Base-by-base conservation (phyloP, 2,888 invertebrate genomes). In the Cactoblastis cactorum region DNA sequence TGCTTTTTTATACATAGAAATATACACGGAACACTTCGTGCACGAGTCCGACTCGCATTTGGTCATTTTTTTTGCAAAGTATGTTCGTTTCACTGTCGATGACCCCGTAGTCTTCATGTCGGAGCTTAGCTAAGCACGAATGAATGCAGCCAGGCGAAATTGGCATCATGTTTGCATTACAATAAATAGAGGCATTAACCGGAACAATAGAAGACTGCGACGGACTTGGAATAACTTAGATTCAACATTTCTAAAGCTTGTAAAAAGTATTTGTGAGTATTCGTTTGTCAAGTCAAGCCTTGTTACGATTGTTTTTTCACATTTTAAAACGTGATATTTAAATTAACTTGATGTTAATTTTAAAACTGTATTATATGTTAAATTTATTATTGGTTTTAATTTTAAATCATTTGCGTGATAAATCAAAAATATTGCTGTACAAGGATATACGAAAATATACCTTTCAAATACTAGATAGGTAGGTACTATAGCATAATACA, bases 141-240 rank as follows among this genome's bases (percentile, higher is more conserved):
- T 32, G 28, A 19, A 4, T 43, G 14, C 28, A 43, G 28, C 22
- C 14, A 28, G 41, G 12, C 37, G 1, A 9, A 37, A 15, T 37
- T 15, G 22, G 34, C 8, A 17, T 4, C 32, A 3, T 28, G 28
- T 45, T 33, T 19, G 17, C 33, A 33, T 45, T 18, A 45, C 11
- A 32, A 45, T 45, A 45, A 45, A 33, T 17, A 33, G 33, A 18
- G n/a, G n/a, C 18, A 45, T 17, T 45, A 45, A 45, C 17, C 9
- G 11, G 18, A 18, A 38, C 18, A 38, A 18, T 18, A 38, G 17
- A 35, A 22, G 5, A 3, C 22, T 14, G 15, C 37, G 11, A 38
- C 38, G 15, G 11, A 15, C 37, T 17, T 15, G 37, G 38, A 15
- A 38, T 38, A 14, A 38, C 38, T 19, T 38, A 38, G 2, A 37